A percentile compares a stretch with the other conserved stretches of the same genome.
Conservation (phyloP, 1,140 invertebrate genomes). For the Zeugodacus cucurbitae region DNA sequence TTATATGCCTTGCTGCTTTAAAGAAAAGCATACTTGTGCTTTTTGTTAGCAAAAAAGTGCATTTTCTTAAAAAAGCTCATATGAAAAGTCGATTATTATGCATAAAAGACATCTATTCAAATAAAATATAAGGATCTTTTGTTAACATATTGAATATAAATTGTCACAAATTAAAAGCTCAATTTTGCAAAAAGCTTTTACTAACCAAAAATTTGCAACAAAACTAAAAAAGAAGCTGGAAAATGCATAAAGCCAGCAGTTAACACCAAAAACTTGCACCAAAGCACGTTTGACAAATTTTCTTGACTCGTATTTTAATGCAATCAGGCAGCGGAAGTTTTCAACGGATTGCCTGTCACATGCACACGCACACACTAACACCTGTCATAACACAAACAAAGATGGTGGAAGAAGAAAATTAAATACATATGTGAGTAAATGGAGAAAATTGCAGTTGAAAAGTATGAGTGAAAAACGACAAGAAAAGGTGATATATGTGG, state of each 20-base stretch:
- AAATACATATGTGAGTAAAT: background rate
- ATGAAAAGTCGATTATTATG: no score
- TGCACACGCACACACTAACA: background rate
- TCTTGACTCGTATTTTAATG: background rate
- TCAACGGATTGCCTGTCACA: background rate
- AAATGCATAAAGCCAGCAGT: background rate
- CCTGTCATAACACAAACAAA: background rate
- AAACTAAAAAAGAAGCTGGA: background rate
- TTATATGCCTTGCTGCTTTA: background rate
- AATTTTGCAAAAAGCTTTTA: no score
- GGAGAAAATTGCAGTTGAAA: background rate
- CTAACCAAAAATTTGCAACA: background rate
- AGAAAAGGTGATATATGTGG: background rate
- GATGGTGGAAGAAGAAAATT: no score
- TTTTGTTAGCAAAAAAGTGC: no score
- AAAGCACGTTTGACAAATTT: background rate
- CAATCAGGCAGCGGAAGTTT: conserved; percentile 4
- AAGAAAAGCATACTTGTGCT: no score
- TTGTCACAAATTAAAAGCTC: no score
- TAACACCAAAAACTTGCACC: background rate
- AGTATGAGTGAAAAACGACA: background rate
- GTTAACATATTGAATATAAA: no score
- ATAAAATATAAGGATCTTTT: no score
- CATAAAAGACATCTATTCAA: no score
- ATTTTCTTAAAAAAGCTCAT: no score